Evolutionary conservation across 2,888 invertebrate genomes (phyloP).

Genomic region (Lepidocyrtoides sp.): DNA sequence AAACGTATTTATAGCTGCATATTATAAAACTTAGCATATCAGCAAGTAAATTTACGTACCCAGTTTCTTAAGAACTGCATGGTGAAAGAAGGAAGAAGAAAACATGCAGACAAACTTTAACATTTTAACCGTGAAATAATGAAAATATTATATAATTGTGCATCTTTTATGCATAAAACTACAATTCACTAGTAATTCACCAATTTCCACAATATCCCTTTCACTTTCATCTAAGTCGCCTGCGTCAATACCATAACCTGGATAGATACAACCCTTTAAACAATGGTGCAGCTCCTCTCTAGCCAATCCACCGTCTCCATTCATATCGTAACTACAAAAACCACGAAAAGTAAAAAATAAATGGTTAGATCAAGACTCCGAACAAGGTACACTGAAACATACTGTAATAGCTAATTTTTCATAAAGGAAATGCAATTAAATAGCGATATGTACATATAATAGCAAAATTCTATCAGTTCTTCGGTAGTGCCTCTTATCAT

Average conservation of each 20-base stretch:
- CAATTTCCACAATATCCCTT: slow-evolving; percentile 65
- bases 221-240: slow-evolving; percentile 61
- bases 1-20: too few species aligned
- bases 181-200: too few species aligned
- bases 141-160: not conserved
- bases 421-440: not conserved
- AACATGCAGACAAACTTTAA: not conserved
- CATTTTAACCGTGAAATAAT: slow-evolving; percentile 18
- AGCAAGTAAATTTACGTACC: too few species aligned
- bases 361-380: not conserved
- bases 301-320: slow-evolving; percentile 67
- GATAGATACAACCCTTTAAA: slow-evolving; percentile 64
- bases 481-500: slow-evolving; percentile 60
- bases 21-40: too few species aligned
- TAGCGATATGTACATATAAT: slow-evolving; percentile 42
- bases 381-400: too few species aligned
- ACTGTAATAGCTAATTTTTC: not conserved
- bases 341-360: not conserved
- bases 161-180: too few species aligned
- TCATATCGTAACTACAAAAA: slow-evolving; percentile 57
- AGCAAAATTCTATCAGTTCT: slow-evolving; percentile 65
- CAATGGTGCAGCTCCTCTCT: slow-evolving; percentile 68
- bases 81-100: too few species aligned
- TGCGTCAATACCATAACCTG: slow-evolving; percentile 51
- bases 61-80: too few species aligned